A percentile compares a stretch with the other conserved stretches of the same genome.
Conservation (phyloP, 2,113 vertebrate species). For the Cheirogaleus medius region DNA sequence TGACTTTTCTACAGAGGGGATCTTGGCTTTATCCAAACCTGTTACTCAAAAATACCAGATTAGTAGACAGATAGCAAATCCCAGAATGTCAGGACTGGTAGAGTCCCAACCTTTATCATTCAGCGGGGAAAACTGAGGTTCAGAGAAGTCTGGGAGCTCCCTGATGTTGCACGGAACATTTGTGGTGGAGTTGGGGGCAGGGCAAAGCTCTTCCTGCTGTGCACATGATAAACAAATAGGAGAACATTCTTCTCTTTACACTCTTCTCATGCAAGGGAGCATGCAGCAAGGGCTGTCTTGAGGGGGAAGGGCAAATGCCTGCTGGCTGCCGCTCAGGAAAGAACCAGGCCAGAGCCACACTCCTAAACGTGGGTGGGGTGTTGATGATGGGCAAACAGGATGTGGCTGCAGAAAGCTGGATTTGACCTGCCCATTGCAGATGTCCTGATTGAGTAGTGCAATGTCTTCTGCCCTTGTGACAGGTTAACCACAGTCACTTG, state of each 20-base stretch:
- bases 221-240: not conserved
- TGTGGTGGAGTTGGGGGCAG: not conserved
- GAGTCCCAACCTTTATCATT: not conserved
- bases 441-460: not conserved
- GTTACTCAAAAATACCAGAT: not conserved
- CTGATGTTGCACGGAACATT: not conserved
- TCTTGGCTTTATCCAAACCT: not conserved
- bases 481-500: conserved; percentile 57
- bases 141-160: not conserved
- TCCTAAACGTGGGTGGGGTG: not conserved
- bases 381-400: not conserved
- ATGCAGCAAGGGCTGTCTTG: not conserved
- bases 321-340: not conserved
- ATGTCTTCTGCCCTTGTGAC: conserved; percentile 37
- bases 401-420: not conserved
- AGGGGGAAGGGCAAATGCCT: not conserved
- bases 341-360: not conserved
- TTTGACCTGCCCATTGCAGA: not conserved
- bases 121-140: not conserved
- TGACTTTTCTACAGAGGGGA: not conserved
- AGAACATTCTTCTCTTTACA: not conserved
- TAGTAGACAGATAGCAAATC: not conserved
- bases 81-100: not conserved
- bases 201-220: not conserved
- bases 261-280: not conserved